Evolutionary conservation across 2,797 vertebrate species (phyloP).

Genomic region (Cephalopachus bancanus): DNA sequence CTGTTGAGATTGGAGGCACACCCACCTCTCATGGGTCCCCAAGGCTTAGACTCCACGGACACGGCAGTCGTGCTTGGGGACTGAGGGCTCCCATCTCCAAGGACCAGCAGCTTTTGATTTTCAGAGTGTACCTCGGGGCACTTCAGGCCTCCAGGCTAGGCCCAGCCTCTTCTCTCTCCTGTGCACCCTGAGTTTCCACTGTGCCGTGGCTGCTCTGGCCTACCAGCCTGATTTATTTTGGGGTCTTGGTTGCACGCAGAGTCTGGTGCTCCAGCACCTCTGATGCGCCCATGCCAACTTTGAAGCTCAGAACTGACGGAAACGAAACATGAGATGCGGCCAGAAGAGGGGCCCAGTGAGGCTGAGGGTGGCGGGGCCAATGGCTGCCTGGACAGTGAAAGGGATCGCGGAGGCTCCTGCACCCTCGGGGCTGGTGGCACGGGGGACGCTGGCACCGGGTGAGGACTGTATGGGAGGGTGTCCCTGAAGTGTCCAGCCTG

Average conservation of each 20-base stretch:
- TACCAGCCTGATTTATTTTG: background rate
- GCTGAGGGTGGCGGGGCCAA: background rate
- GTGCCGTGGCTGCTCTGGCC: background rate
- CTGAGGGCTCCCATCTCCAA: too few relatives aligned
- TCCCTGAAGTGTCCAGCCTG: rapidly evolving
- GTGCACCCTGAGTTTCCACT: background rate
- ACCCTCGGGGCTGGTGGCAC: background rate
- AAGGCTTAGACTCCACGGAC: background rate
- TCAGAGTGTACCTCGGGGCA: background rate
- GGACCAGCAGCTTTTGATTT: too few relatives aligned
- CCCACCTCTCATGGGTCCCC: background rate
- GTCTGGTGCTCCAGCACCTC: background rate
- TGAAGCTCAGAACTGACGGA: background rate
- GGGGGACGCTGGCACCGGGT: rapidly evolving
- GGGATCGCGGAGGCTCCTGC: background rate
- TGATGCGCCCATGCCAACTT: background rate
- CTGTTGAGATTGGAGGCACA: too few relatives aligned
- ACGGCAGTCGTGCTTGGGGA: too few relatives aligned
- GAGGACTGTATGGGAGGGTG: rapidly evolving
- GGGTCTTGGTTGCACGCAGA: rapidly evolving
- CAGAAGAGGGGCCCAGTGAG: background rate
- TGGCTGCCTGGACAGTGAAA: background rate
- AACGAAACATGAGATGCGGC: background rate
- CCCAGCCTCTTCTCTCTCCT: background rate
- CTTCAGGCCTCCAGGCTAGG: background rate